Percentiles rank a stretch among this genome's conserved stretches.
phyloP scores from a whole-genome alignment of 2,888 invertebrate genomes.

The Eudemis profundana region DNA sequence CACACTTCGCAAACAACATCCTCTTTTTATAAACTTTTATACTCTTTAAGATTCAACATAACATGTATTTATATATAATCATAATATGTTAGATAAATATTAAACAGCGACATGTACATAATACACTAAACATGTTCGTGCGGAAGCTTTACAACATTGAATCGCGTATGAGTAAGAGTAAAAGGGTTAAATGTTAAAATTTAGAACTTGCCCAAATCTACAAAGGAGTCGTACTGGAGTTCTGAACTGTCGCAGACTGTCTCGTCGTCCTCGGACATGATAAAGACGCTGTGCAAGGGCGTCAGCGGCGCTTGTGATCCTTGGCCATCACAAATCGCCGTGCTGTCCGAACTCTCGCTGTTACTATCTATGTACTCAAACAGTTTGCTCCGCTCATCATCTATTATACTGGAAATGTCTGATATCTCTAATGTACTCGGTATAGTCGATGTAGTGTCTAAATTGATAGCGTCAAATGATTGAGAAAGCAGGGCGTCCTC shows the following conservation, averaged over 20 bases:
- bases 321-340: conserved; percentile 70
- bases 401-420: conserved; percentile 51
- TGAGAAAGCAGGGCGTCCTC: conserved; percentile 77
- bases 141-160: conserved; percentile 38
- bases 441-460: conserved; percentile 58
- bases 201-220: conserved; percentile 83
- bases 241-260: conserved; percentile 71
- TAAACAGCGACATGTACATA: conserved; percentile 31
- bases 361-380: conserved; percentile 75
- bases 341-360: conserved; percentile 73
- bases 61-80: conserved; percentile 17
- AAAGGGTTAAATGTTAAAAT: conserved; percentile 48
- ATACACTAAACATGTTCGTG: conserved; percentile 29
- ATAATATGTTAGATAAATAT: conserved; percentile 32
- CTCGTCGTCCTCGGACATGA: conserved; percentile 59
- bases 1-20: conserved; percentile 40
- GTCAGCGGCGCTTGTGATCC: conserved; percentile 52
- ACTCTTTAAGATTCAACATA: conserved; percentile 31
- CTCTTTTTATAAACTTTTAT: conserved; percentile 44
- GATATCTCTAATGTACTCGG: conserved; percentile 52
- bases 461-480: conserved; percentile 68
- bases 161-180: conserved; percentile 45
- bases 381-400: conserved; percentile 52
- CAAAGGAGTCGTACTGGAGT: conserved; percentile 81
- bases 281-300: conserved; percentile 51